phyloP scores from a whole-genome alignment of 2,113 vertebrate genomes.

The Gallinago undulata region DNA sequence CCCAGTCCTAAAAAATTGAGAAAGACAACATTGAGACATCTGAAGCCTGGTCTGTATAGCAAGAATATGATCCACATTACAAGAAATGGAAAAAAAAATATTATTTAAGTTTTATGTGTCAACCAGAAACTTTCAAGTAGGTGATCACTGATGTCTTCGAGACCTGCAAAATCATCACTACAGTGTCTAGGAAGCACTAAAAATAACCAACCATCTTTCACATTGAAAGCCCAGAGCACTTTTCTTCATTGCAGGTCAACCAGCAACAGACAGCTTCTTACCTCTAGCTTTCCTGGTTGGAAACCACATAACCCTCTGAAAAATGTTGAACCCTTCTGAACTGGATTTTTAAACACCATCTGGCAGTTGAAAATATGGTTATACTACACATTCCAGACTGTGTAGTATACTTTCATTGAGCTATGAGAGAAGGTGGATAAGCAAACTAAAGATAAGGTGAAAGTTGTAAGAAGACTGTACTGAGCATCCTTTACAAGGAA shows the following conservation, averaged over 20 bases:
- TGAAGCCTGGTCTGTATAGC: neutral
- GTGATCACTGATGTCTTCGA: neutral
- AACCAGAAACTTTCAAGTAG: neutral
- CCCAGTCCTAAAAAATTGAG: neutral
- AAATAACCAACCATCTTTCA: neutral
- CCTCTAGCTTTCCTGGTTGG: neutral
- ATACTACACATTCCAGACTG: neutral
- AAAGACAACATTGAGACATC: neutral
- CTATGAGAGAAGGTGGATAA: neutral
- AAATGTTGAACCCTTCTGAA: neutral
- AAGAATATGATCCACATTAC: neutral
- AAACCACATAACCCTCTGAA: neutral
- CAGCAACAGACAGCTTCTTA: neutral
- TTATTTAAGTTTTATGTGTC: neutral
- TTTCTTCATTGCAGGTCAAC: neutral
- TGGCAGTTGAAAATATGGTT: neutral
- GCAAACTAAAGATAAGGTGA: neutral
- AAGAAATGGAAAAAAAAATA: neutral
- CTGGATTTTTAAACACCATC: neutral
- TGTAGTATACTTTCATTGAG: neutral
- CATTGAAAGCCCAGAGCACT: neutral
- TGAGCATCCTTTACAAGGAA: neutral
- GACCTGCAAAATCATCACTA: neutral
- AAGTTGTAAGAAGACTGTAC: neutral
- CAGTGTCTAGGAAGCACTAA: neutral